A percentile compares a stretch with the other conserved stretches of the same genome.
phyloP scores from a whole-genome alignment of 2,113 vertebrate species.

The Coryphaenoides rupestris region DNA sequence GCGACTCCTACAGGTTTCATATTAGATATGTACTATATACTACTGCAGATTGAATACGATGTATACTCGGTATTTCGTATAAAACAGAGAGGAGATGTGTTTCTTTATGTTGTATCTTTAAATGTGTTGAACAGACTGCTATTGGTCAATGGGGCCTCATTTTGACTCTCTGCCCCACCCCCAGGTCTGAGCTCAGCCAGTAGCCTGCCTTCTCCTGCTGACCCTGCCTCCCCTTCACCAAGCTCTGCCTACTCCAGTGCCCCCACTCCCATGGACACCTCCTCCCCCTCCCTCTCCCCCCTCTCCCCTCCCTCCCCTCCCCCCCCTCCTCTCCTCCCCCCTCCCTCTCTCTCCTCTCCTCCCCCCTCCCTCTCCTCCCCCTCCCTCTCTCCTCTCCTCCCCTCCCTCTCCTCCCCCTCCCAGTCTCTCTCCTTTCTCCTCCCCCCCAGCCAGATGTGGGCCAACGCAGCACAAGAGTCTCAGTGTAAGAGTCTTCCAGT shows the following conservation, averaged over 20 bases:
- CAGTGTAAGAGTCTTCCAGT: too few species aligned
- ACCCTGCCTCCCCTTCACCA: conserved; percentile 72
- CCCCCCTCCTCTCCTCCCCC: conserved; percentile 69
- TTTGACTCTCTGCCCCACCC: background rate
- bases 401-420: conserved; percentile 59
- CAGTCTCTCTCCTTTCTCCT: background rate
- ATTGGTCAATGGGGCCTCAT: background rate
- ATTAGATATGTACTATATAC: too few species aligned
- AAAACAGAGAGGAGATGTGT: too few species aligned
- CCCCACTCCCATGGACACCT: conserved; percentile 68
- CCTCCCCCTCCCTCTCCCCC: conserved; percentile 61
- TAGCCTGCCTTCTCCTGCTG: conserved; percentile 79
- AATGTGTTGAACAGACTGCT: background rate
- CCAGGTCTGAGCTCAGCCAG: conserved; percentile 78
- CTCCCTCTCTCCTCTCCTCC: conserved; percentile 58
- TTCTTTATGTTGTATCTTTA: too few species aligned
- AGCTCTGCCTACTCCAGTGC: conserved; percentile 84
- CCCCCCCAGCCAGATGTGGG: conserved; percentile 31
- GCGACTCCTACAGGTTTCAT: too few species aligned
- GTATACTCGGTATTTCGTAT: too few species aligned
- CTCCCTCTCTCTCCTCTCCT: conserved; percentile 65
- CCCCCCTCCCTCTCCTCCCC: conserved; percentile 47
- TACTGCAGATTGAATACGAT: too few species aligned
- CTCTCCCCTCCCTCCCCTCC: conserved; percentile 65
- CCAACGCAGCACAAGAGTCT: too few species aligned